phyloP scores from a whole-genome alignment of 2,888 invertebrate species.

The Penaeus monodon region DNA sequence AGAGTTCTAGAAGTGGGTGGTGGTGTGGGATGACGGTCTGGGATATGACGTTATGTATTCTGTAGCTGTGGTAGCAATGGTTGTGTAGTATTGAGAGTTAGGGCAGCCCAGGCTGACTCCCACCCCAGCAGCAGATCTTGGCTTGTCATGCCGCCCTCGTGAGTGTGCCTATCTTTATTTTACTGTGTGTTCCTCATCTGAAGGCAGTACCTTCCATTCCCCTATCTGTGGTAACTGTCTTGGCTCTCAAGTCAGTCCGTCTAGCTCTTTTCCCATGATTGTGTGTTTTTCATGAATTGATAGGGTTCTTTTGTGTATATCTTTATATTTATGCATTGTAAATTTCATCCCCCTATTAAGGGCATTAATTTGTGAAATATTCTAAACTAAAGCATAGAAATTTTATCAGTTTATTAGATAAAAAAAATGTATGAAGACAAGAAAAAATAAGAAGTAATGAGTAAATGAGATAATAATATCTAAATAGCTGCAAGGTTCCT shows the following conservation, averaged over 20 bases:
- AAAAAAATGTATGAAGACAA: too few relatives aligned
- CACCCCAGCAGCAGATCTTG: constrained; percentile 36
- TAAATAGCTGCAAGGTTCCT: too few relatives aligned
- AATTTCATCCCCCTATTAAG: too few relatives aligned
- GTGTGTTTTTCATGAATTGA: too few relatives aligned
- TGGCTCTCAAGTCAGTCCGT: neutral
- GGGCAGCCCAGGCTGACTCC: constrained; percentile 24
- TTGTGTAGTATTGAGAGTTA: constrained; percentile 39
- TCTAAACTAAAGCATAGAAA: too few relatives aligned
- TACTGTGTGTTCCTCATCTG: constrained; percentile 27
- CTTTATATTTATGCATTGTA: too few relatives aligned
- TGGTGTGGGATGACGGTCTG: constrained; percentile 34
- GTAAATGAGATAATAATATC: too few relatives aligned
- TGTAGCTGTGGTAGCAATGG: constrained; percentile 32
- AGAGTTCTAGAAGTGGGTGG: constrained; percentile 20
- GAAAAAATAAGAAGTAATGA: too few relatives aligned
- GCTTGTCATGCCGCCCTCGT: constrained; percentile 37
- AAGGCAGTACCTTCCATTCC: constrained; percentile 27
- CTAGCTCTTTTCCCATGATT: too few relatives aligned
- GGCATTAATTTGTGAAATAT: too few relatives aligned
- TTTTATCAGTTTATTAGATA: too few relatives aligned
- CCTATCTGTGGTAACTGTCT: constrained; percentile 10
- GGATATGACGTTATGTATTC: constrained; percentile 26
- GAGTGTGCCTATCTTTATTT: constrained; percentile 40
- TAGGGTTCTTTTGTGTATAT: too few relatives aligned